phyloP scores from a whole-genome alignment of 2,797 vertebrate species.

The Odontamblyopus lacepedii region DNA sequence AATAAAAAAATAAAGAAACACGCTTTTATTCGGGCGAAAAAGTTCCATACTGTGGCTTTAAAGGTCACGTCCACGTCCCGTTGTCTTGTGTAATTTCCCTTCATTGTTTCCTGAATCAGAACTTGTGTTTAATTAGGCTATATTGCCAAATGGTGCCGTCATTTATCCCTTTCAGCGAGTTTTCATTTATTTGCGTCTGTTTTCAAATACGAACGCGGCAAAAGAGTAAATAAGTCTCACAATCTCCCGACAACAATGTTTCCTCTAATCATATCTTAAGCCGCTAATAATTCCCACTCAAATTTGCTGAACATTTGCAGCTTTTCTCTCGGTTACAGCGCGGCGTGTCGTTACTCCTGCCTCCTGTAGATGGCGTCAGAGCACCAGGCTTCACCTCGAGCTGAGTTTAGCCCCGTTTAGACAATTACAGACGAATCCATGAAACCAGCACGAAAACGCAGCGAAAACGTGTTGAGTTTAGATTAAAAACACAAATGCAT shows the following conservation, averaged over 20 bases:
- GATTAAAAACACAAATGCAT: too few species aligned
- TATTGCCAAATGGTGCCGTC: too few species aligned
- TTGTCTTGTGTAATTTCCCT: too few species aligned
- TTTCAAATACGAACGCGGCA: not conserved
- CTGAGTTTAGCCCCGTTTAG: constrained; percentile 20
- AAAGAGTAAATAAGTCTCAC: not conserved
- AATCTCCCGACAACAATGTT: not conserved
- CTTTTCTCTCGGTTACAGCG: constrained; percentile 21
- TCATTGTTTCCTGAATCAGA: not conserved
- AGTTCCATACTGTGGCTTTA: too few species aligned
- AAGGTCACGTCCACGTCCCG: too few species aligned
- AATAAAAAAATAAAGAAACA: too few species aligned
- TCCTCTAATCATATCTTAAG: not conserved
- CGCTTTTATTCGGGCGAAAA: too few species aligned
- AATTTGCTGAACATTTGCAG: constrained; percentile 16
- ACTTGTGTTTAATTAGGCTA: not conserved
- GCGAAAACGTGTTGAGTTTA: too few species aligned
- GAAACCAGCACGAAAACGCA: too few species aligned
- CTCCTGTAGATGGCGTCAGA: constrained; percentile 78
- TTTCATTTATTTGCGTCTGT: not conserved
- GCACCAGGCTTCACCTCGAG: constrained; percentile 64
- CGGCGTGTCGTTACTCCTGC: not conserved
- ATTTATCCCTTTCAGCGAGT: not conserved
- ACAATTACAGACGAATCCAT: constrained; percentile 5
- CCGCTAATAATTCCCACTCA: not conserved